phyloP scores from a whole-genome alignment of 2,888 invertebrate genomes.

The Dilophus febrilis region DNA sequence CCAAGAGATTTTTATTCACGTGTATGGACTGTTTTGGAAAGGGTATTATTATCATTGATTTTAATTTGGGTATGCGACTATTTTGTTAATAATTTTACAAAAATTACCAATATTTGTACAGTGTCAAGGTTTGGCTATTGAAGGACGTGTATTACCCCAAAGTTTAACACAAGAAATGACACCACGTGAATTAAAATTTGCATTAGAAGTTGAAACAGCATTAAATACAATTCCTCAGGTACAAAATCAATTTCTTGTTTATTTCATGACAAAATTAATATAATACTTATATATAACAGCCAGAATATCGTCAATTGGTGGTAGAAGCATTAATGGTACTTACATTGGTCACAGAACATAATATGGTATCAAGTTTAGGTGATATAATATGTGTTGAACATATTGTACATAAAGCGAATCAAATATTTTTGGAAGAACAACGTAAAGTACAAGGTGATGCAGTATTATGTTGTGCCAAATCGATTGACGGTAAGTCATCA shows the following conservation, averaged over 20 bases:
- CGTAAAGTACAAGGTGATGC: conserved; percentile 82
- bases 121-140: conserved; percentile 89
- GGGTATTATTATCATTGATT: too few species aligned
- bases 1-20: conserved; percentile 92
- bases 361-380: conserved; percentile 57
- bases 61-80: too few species aligned
- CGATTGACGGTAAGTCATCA: conserved; percentile 40
- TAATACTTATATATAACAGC: too few species aligned
- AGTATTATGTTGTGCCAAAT: conserved; percentile 81
- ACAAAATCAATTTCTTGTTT: conserved; percentile 86
- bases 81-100: too few species aligned
- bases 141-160: conserved; percentile 77
- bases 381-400: conserved; percentile 76
- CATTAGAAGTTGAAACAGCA: conserved; percentile 91
- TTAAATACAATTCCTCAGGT: conserved; percentile 95
- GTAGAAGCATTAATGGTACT: conserved; percentile 96
- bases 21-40: conserved; percentile 82
- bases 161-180: conserved; percentile 98
- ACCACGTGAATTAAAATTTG: conserved; percentile 93
- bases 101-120: conserved; percentile 24
- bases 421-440: conserved; percentile 90
- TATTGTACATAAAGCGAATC: conserved; percentile 85
- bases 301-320: background rate
- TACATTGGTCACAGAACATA: conserved; percentile 76
- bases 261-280: background rate